Percentiles rank a stretch among this genome's conserved stretches.
These are phyloP conservation scores for Nycticryphes semicollaris DNA, from an alignment of 2,113 vertebrate genomes.

Conservation along the genomic window DNA sequence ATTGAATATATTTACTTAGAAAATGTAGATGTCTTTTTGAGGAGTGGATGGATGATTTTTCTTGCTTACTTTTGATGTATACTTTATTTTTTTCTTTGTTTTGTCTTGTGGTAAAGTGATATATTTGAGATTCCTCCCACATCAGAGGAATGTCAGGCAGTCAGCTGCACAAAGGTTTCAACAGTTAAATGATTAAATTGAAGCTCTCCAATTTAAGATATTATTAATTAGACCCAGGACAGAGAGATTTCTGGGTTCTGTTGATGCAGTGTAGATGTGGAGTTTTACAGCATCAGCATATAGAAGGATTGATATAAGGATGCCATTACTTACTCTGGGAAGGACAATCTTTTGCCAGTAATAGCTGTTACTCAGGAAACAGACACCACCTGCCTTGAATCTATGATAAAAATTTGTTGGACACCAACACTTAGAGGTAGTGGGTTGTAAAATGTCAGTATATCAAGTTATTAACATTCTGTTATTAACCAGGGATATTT, in stretches of 20 bases:
- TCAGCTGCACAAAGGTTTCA: not conserved
- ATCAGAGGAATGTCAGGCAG: not conserved
- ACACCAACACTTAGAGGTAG: not conserved
- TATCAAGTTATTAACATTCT: slow-evolving; percentile 13
- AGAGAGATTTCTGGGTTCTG: not conserved
- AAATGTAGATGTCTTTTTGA: not conserved
- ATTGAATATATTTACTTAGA: not conserved
- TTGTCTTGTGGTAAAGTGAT: not conserved
- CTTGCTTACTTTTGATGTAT: not conserved
- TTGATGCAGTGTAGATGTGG: not conserved
- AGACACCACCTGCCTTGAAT: slow-evolving; percentile 22
- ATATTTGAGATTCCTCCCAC: not conserved
- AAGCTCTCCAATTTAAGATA: slow-evolving; percentile 37
- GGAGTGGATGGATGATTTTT: not conserved
- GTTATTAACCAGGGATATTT: not conserved
- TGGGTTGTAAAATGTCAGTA: not conserved
- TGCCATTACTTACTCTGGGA: slow-evolving; percentile 30
- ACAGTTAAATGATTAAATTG: slow-evolving; percentile 37
- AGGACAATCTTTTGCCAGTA: slow-evolving; percentile 54
- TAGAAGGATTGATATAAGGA: slow-evolving; percentile 40
- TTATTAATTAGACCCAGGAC: not conserved
- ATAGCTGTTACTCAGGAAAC: slow-evolving; percentile 52
- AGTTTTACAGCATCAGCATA: slow-evolving; percentile 8
- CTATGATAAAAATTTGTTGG: not conserved
- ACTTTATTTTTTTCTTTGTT: not conserved